These are phyloP conservation scores for Drosophila peninsularis DNA, from an alignment of 2,888 invertebrate species.

Conservation along the genomic window DNA sequence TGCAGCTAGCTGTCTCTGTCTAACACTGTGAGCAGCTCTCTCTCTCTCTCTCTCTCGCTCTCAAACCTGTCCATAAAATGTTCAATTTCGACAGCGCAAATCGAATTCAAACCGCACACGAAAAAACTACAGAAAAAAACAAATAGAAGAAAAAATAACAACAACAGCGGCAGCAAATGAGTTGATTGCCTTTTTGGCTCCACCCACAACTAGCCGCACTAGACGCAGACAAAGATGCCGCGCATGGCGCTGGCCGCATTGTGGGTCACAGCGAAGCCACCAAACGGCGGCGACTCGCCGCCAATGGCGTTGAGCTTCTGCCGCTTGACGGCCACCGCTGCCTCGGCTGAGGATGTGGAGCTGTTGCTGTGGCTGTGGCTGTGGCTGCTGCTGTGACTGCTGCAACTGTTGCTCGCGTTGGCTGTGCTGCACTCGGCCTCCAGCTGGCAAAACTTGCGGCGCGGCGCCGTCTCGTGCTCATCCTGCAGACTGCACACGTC, in stretches of 20 bases:
- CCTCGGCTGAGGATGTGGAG: constrained; percentile 45
- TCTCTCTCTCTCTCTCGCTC: too few species aligned
- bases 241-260: constrained; percentile 79
- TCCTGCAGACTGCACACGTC: constrained; percentile 71
- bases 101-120: constrained; percentile 60
- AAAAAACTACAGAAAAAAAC: constrained; percentile 51
- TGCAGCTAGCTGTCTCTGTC: constrained; percentile 59
- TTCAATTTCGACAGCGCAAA: constrained; percentile 67
- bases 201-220: constrained; percentile 53
- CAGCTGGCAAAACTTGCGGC: constrained; percentile 80
- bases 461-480: constrained; percentile 67
- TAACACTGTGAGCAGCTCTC: constrained; percentile 30
- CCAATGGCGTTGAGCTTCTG: constrained; percentile 71
- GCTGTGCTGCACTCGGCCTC: constrained; percentile 63
- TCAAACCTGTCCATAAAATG: constrained; percentile 59
- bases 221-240: constrained; percentile 82
- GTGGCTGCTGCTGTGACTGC: constrained; percentile 23
- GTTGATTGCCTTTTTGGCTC: constrained; percentile 58
- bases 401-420: constrained; percentile 25
- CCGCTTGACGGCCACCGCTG: constrained; percentile 66
- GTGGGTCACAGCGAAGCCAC: constrained; percentile 70
- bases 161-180: constrained; percentile 48
- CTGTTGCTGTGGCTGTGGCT: constrained; percentile 22
- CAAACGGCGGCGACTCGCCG: constrained; percentile 46
- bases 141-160: constrained; percentile 35